Percentiles rank a stretch among this genome's conserved stretches.
These are phyloP conservation scores for Macaria notata DNA, from an alignment of 2,888 invertebrate species.

Conservation along the genomic window DNA sequence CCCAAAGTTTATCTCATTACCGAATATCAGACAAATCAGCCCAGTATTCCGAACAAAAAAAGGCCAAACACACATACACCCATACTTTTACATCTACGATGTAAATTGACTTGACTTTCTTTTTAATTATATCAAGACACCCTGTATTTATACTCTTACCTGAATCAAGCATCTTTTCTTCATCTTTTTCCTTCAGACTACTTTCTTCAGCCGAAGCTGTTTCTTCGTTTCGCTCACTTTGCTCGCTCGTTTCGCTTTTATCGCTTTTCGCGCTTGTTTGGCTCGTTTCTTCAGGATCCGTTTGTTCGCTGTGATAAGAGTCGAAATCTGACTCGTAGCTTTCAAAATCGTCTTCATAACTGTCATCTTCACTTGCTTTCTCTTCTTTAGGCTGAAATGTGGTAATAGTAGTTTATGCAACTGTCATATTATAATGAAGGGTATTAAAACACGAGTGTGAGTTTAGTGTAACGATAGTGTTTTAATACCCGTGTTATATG, in stretches of 20 bases:
- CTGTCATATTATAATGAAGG: too few species aligned
- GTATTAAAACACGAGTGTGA: too few species aligned
- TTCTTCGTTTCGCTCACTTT: conserved; percentile 19
- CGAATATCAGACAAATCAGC: too few species aligned
- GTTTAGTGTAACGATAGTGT: too few species aligned
- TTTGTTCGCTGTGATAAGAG: conserved; percentile 58
- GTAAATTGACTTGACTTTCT: too few species aligned
- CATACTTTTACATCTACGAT: too few species aligned
- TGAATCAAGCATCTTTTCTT: conserved; percentile 73
- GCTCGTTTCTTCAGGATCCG: conserved; percentile 14
- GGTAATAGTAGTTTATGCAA: neutral
- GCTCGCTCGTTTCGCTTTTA: conserved; percentile 13
- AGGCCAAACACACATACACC: too few species aligned
- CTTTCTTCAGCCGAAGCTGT: conserved; percentile 20
- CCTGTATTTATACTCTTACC: conserved; percentile 40
- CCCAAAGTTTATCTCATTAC: too few species aligned
- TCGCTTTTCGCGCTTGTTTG: conserved; percentile 18
- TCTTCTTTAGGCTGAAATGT: conserved; percentile 35
- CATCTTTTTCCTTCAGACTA: conserved; percentile 54
- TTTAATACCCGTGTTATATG: too few species aligned
- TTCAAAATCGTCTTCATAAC: conserved; percentile 78
- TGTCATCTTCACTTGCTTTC: conserved; percentile 61
- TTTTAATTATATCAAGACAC: too few species aligned
- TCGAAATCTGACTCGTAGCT: conserved; percentile 79
- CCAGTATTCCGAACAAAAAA: too few species aligned